Evolutionary conservation across 37 sponge, comb jelly and placozoan species (phyloP), one percentile per base, ranked within the genome.

Genomic region (Spongilla lacustris): DNA sequence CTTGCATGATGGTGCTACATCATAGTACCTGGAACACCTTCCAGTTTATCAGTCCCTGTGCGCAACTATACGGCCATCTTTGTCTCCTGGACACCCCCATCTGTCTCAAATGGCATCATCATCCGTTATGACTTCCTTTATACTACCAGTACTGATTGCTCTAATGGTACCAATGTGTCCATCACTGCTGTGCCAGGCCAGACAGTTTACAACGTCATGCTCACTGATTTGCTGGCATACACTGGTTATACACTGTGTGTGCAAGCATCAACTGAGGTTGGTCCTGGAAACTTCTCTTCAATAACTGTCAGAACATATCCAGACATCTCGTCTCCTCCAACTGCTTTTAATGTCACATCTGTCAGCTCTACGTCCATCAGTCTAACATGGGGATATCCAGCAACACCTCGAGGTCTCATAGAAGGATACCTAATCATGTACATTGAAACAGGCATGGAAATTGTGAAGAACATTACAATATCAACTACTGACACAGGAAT

Each of bases 261-360:
- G 36, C 76, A 75, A 35, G 85, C 91, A 28, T 79, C 81, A 25
- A 85, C 78, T 23, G 49, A 19, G 8, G 85, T 46, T 48, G 91
- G 86, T 5, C 68, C 81, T 90, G 85, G 82, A 14, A 49, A 6
- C 2, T 37, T 30, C 26, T 71, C 83, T 49, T 66, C 69, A 9
- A 36, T 23, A 33, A 36, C 12, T 70, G 2, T 12, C 37, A 68
- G 31, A 4, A 71, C 37, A 33, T 76, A 11, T 76, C 22, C 34
- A 34, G 19, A 26, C 38, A 26, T 14, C 19, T 36, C 17, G 25
- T 27, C 70, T 69, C 70, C 70, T 32, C 32, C n/a, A 73, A 29
- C 73, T 25, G 17, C 28, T 32, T 36, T 36, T 77, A 46, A 2
- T 77, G 1, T 77, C 49, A 27, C 26, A 36, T 36, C 41, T 23